Evolutionary conservation across 2,888 invertebrate genomes (phyloP), one percentile per base, ranked within the genome.

Genomic region (Xanthia icteritia): DNA sequence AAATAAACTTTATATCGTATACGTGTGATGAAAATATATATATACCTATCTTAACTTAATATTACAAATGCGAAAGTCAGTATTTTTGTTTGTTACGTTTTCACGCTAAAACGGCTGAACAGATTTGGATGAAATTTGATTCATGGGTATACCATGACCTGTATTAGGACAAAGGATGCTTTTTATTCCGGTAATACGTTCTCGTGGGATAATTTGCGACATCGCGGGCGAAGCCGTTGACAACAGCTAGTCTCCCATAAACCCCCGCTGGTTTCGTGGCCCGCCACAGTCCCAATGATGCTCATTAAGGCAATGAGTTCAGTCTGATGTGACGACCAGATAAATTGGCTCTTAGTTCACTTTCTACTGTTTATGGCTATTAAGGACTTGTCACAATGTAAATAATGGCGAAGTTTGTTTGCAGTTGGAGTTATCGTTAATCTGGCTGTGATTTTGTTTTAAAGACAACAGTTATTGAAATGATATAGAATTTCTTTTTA

Each of bases 291-390:
- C 72, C 76, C 79, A 61, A 82, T 80, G 81, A 78, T 66, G 69
- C 82, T 87, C 83, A 88, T 88, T 88, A 88, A 73, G 82, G 79
- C 87, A 87, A 85, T 88, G 81, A 87, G 82, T 72, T 81, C 81
- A 73, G 83, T 83, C 79, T 79, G 87, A 83, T 88, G 87, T 87
- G 87, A 85, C 80, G 73, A 79, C 76, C 84, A 81, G 86, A 85
- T 81, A 85, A 81, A 85, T 82, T 87, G 79, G 73, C 77, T 80
- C 82, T 82, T 75, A 83, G 54, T 64, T 75, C 63, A 85, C 82
- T 82, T 77, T 78, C 74, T 85, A 69, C 78, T 85, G 48, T 61
- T 74, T 58, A 73, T 60, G 51, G 36, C 13, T 63, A 36, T 56
- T 60, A n/a, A 3, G 56, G 45, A 60, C n/a, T 72, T 63, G 27